Base-by-base conservation (phyloP, 1,140 invertebrate species). In the Heliconius himera region DNA sequence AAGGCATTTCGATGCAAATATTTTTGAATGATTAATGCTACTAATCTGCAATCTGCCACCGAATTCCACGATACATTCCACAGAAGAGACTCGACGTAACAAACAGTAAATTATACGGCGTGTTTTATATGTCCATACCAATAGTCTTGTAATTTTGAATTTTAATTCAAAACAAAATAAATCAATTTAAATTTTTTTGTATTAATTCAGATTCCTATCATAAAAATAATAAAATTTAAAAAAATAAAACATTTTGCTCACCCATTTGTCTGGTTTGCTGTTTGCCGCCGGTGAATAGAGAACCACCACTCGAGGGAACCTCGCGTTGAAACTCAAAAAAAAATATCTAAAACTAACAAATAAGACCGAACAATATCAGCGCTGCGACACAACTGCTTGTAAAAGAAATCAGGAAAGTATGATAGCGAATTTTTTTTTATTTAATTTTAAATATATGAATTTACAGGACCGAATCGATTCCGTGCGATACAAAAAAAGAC, bases 11-110 rank as follows among this genome's bases (percentile, higher is more conserved):
- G 84, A 90, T 90, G 86, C 85, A 84, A 88, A 90, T 89, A 87
- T 87, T 87, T 36, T 66, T 70, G 82, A 90, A 90, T 92, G 90
- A 94, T 93, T 86, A 90, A 94, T 90, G 84, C 73, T 60, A 83
- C 75, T 91, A 91, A 94, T 94, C 90, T 90, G 83, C 83, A 91
- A 94, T 93, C 92, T 92, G 92, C 92, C 92, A 94, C 92, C 80
- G 92, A 81, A 93, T 93, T 92, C 90, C 87, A 85, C 83, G 78
- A 71, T 80, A 83, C 82, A 88, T 89, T 85, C 87, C 79, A 72
- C 73, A 51, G 79, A 73, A 77, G 83, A 85, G 82, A 82, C 82
- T 84, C 81, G 77, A 80, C 77, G 74, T 49, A 81, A 77, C 80
- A 77, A 81, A 78, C 82, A 82, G 66, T 87, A 87, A 85, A 87